Base-by-base conservation (phyloP, 2,888 invertebrate genomes). In the Limnephilus rhombicus region DNA sequence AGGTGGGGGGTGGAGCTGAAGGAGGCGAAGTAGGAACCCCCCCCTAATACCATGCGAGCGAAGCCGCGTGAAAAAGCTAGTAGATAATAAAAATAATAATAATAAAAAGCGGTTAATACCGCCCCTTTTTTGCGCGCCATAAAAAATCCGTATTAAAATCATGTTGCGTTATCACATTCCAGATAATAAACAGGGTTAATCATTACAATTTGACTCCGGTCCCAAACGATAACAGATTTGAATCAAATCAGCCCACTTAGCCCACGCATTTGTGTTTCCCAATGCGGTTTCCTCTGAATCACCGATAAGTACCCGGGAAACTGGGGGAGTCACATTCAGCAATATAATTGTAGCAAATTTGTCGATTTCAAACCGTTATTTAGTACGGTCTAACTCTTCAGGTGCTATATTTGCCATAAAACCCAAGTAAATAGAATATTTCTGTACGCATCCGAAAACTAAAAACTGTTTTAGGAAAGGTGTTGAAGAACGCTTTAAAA, bases 201-300 rank as follows among this genome's bases (percentile, higher is more conserved):
- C 7, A n/a, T 68, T 68, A 68, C 2, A 68, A 83, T 83, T 83
- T 83, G 18, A 41, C 24, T 83, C 34, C 15, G n/a, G 37, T 83
- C 18, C 5, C 31, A 41, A 37, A 37, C 83, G 83, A 83, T 83
- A 80, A 81, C 29, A 68, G 37, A 53, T 37, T n/a, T 4, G 41
- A 18, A 68, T 68, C 24, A 68, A 68, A 68, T 7, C 18, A 24
- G 4, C 5, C 83, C 83, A 83, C 83, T 12, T 15, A 7, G 7
- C 83, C 83, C 83, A 83, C 83, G 34, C 83, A 83, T 37, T 31
- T 82, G 41, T 11, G 45, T 41, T 82, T 90, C 80, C 80, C 81
- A 41, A 7, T 82, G 89, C 34, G 89, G 82, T 90, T 90, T 82
- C 82, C n/a, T 45, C 13, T 41, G 49, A 11, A 81, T 83, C 82